Evolutionary conservation across 2,888 invertebrate species (phyloP).

Genomic region (Archips crataeganus): DNA sequence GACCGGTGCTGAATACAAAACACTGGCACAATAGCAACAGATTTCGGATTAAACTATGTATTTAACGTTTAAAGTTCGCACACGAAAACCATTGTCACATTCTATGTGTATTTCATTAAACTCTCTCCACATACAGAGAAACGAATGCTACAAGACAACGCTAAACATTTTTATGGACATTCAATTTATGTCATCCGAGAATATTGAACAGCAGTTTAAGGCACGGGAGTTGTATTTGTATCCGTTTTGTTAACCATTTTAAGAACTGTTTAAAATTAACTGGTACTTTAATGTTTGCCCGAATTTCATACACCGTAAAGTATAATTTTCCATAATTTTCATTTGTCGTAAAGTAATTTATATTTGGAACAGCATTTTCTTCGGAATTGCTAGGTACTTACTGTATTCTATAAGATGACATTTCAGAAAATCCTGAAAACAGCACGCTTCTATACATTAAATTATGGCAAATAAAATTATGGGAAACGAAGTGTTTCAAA

Average conservation of each 20-base stretch:
- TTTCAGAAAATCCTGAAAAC: too few species aligned
- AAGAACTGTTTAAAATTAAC: too few species aligned
- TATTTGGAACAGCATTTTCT: too few species aligned
- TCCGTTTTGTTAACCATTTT: background rate
- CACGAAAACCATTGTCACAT: conserved; percentile 12
- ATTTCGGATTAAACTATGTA: conserved; percentile 6
- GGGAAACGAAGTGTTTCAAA: too few species aligned
- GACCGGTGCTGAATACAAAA: conserved; percentile 41
- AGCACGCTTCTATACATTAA: too few species aligned
- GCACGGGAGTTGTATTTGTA: background rate
- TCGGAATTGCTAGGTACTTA: too few species aligned
- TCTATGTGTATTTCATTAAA: conserved; percentile 28
- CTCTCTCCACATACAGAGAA: conserved; percentile 1
- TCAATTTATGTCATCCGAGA: background rate
- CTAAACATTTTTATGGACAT: conserved; percentile 27
- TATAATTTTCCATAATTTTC: too few species aligned
- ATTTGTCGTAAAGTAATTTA: too few species aligned
- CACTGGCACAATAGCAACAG: background rate
- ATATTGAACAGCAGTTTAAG: background rate
- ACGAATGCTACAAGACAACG: background rate
- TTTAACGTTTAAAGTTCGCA: conserved; percentile 16
- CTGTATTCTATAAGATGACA: too few species aligned
- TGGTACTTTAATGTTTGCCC: too few species aligned
- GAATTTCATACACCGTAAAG: too few species aligned
- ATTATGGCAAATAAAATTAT: too few species aligned